phyloP scores from a whole-genome alignment of 2,888 invertebrate genomes.

The Parelbella ahira region DNA sequence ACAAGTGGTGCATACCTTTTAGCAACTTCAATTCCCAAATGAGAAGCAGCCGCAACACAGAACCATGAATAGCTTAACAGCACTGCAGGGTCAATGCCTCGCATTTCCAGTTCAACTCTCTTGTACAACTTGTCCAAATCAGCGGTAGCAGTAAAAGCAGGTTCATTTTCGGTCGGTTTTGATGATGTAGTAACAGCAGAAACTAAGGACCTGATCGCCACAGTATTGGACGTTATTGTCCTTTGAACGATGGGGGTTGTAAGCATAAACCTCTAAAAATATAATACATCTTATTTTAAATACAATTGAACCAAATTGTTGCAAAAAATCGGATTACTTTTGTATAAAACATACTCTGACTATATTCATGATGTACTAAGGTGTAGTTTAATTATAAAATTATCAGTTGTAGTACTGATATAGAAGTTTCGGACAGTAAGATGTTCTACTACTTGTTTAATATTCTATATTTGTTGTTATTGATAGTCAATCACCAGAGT shows the following conservation, averaged over 20 bases:
- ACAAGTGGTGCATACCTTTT: conserved; percentile 83
- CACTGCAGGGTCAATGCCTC: conserved; percentile 93
- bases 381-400: too few species aligned
- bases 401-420: too few species aligned
- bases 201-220: conserved; percentile 42
- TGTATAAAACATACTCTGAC: conserved; percentile 29
- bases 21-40: conserved; percentile 88
- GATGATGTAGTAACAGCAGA: conserved; percentile 39
- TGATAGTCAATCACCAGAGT: too few species aligned
- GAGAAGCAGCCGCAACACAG: conserved; percentile 87
- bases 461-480: too few species aligned
- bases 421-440: too few species aligned
- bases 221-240: conserved; percentile 36
- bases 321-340: too few species aligned
- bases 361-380: conserved; percentile 32
- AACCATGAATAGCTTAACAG: conserved; percentile 94
- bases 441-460: too few species aligned
- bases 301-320: too few species aligned
- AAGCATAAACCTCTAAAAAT: conserved; percentile 54
- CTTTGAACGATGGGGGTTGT: conserved; percentile 43
- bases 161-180: conserved; percentile 43
- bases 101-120: conserved; percentile 90
- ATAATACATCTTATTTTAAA: too few species aligned
- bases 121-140: conserved; percentile 89
- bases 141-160: conserved; percentile 41